These are phyloP conservation scores for Coreoperca whiteheadi DNA, from an alignment of 2,113 vertebrate species.

Conservation along the genomic window DNA sequence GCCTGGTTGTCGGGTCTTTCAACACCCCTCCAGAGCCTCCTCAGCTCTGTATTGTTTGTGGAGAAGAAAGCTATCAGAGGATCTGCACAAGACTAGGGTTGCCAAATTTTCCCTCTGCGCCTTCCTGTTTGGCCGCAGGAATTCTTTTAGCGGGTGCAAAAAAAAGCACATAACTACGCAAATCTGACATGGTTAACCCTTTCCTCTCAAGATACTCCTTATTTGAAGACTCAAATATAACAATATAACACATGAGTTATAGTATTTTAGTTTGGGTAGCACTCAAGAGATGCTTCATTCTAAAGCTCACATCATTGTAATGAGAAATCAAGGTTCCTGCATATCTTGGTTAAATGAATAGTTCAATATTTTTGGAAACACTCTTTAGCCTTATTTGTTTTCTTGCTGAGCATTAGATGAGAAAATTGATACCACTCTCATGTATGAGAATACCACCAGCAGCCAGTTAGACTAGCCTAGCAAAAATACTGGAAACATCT, in stretches of 20 bases:
- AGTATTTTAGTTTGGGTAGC: not conserved
- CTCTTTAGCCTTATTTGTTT: not conserved
- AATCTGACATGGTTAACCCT: slow-evolving; percentile 86
- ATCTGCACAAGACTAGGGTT: slow-evolving; percentile 90
- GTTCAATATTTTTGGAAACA: not conserved
- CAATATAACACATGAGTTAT: not conserved
- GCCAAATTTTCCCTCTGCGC: slow-evolving; percentile 87
- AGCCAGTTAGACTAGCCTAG: not conserved
- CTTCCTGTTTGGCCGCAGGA: slow-evolving; percentile 92
- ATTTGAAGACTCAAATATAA: not conserved
- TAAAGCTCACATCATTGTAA: not conserved
- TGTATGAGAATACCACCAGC: not conserved
- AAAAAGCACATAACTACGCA: slow-evolving; percentile 83
- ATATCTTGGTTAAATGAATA: slow-evolving; percentile 6
- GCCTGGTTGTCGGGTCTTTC: slow-evolving; percentile 63
- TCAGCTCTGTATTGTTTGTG: slow-evolving; percentile 85
- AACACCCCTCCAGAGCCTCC: slow-evolving; percentile 57
- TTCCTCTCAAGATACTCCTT: slow-evolving; percentile 58
- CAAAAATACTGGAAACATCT: not conserved
- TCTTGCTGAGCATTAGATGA: no score
- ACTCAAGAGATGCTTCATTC: not conserved
- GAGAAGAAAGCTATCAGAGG: slow-evolving; percentile 89
- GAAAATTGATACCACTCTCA: not conserved
- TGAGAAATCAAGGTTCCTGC: not conserved
- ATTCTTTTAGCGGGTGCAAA: slow-evolving; percentile 86